phyloP scores from a whole-genome alignment of 37 sponge, comb jelly and placozoan genomes.

The Amphimedon queenslandica region DNA sequence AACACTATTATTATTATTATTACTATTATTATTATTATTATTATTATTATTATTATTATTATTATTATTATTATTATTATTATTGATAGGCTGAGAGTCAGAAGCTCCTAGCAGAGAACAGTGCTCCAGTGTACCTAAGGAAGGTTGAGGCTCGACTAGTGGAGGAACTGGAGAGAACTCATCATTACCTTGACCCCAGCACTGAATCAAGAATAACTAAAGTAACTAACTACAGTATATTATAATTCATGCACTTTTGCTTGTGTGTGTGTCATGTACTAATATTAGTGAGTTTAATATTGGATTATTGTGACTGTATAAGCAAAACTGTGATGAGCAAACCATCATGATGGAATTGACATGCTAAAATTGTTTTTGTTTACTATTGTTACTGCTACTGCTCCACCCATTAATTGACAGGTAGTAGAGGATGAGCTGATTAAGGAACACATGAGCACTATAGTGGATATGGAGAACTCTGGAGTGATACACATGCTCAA shows the following conservation, averaged over 20 bases:
- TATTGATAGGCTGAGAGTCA: slow-evolving; percentile 87
- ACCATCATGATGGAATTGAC: no score
- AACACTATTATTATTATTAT: no score
- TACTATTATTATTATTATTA: no score
- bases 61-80: background rate
- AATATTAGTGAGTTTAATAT: no score
- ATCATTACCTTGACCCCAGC: slow-evolving; percentile 90
- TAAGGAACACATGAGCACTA: slow-evolving; percentile 87
- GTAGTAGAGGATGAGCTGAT: slow-evolving; percentile 97
- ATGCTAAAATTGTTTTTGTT: no score
- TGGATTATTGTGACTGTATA: no score
- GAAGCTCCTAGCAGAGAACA: slow-evolving; percentile 93
- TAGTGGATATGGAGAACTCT: slow-evolving; percentile 99
- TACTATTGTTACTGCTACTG: background rate
- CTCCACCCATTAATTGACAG: slow-evolving; percentile 2
- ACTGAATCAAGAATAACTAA: slow-evolving; percentile 84
- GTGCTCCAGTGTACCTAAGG: slow-evolving; percentile 94
- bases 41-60: no score
- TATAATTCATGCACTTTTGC: background rate
- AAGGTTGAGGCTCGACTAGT: slow-evolving; percentile 92
- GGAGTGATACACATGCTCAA: slow-evolving; percentile 97
- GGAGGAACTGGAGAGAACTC: slow-evolving; percentile 91
- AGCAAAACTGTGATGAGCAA: no score
- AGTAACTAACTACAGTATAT: slow-evolving; percentile 16
- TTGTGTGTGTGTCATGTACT: no score